Base-by-base conservation (phyloP, 2,888 invertebrate genomes). In the Scelioninae gen. 1 region DNA sequence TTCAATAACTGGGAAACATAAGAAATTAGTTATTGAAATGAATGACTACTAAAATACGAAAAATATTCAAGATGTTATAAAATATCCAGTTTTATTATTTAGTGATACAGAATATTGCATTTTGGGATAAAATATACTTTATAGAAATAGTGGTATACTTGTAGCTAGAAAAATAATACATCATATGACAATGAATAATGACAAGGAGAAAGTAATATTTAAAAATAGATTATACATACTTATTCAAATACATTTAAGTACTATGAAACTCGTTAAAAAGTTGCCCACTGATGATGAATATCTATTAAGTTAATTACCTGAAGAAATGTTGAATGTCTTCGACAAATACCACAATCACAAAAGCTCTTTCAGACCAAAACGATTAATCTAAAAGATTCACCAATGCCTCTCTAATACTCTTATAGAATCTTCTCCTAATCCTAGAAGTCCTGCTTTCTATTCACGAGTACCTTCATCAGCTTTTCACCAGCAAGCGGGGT, bases 391-490 rank as follows among this genome's bases (percentile, higher is more conserved):
- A 66, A 65, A n/a, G 51, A 65, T 49, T 10, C 34, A 34, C 16
- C 66, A 13, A 16, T 5, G 49, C 45, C 29, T 53, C 51, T 66
- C 40, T 38, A 53, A 65, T 29, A 53, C 29, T 40, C 38, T 23
- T 15, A 5, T 40, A 40, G 23, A 47, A 40, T 66, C 40, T 49
- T 66, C 11, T 53, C 9, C 13, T 29, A 66, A 66, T 29, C 40
- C 6, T 8, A 51, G 38, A 49, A 66, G 51, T 53, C 29, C 40
- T 38, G 40, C 53, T 66, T 66, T 66, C 66, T 66, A 53, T 66
- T 66, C 53, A n/a, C 11, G 43, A 45, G 7, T 49, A 32, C n/a
- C 34, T 47, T 63, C 63, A 49, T 32, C 32, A 16, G 15, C 40
- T 40, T n/a, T n/a, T n/a, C n/a, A n/a, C n/a, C n/a, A n/a, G n/a